phyloP scores from a whole-genome alignment of 1,140 invertebrate species.

The Sesamia nonagrioides region DNA sequence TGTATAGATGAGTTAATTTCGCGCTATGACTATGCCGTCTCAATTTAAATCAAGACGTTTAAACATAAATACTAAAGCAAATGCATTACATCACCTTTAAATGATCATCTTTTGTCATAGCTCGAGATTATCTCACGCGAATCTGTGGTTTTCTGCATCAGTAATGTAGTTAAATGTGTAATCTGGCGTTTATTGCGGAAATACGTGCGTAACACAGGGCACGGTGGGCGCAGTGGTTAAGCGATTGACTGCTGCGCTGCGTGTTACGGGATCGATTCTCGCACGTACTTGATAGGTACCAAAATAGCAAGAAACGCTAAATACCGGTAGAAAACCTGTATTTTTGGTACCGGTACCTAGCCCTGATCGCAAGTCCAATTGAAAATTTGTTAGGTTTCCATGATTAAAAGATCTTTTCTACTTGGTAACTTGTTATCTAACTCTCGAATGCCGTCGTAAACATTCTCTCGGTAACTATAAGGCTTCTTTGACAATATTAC shows the following conservation, averaged over 20 bases:
- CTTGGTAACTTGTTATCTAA: not conserved
- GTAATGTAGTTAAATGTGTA: no score
- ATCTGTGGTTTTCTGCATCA: no score
- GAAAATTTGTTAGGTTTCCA: not conserved
- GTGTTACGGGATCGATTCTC: no score
- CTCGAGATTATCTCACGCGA: not conserved
- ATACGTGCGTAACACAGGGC: no score
- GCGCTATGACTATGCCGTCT: not conserved
- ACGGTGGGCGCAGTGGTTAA: no score
- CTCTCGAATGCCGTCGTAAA: not conserved
- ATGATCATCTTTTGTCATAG: not conserved
- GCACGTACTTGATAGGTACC: no score
- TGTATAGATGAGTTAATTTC: not conserved
- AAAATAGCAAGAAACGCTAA: no score
- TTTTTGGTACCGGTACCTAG: no score
- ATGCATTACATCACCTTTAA: not conserved
- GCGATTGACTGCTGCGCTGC: no score
- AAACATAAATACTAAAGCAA: constrained; percentile 1
- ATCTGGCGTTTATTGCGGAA: no score
- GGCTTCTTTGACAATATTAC: constrained; percentile 4
- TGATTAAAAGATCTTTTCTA: not conserved
- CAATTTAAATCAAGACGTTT: not conserved
- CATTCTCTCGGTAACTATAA: not conserved
- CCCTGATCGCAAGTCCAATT: not conserved
- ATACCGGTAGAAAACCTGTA: no score